These are phyloP conservation scores for Ganaspis sp. DNA, from an alignment of 1,140 invertebrate genomes.

Conservation along the genomic window DNA sequence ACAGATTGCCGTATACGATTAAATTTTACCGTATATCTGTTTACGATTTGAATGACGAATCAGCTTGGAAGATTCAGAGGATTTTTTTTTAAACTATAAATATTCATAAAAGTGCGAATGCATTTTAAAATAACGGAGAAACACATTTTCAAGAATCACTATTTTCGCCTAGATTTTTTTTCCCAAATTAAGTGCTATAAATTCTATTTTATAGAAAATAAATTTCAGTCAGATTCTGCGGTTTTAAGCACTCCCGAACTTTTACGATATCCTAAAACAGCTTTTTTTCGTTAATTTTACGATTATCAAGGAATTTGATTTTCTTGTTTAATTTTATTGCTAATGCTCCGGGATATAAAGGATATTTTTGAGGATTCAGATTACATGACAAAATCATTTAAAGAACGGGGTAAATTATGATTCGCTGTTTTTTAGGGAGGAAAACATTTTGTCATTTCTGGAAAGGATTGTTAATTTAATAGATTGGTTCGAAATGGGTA, in stretches of 20 bases:
- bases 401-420: too few relatives aligned
- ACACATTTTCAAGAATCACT: not conserved
- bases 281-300: conserved; percentile 9
- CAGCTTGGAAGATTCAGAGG: not conserved
- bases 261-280: not conserved
- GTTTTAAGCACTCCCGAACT: not conserved
- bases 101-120: conserved; percentile 8
- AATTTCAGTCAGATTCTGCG: not conserved
- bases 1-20: not conserved
- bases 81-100: not conserved
- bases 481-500: too few relatives aligned
- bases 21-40: not conserved
- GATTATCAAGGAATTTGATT: not conserved
- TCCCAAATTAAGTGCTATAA: not conserved
- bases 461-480: too few relatives aligned
- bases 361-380: not conserved
- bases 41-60: conserved; percentile 3
- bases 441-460: too few relatives aligned
- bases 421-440: too few relatives aligned
- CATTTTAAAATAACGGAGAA: not conserved
- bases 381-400: not conserved
- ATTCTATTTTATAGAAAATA: not conserved
- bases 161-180: conserved; percentile 3
- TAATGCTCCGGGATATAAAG: not conserved
- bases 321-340: conserved; percentile 1